Conservation (phyloP, 2,113 vertebrate genomes). For the Pelodiscus sinensis region DNA sequence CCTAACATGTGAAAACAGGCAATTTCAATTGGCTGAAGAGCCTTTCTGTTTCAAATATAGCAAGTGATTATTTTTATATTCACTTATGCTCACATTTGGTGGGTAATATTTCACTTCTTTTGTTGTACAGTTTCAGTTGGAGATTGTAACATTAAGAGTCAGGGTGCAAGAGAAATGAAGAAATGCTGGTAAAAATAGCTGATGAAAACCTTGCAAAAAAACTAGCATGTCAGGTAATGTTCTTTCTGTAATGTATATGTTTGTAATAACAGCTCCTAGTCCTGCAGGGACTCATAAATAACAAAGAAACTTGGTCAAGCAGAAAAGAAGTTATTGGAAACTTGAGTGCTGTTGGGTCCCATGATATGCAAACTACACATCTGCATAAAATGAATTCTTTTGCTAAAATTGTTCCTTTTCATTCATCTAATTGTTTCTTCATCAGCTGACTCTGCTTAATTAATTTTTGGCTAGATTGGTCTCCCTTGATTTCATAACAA, state of each 20-base stretch:
- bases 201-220: constrained; percentile 58
- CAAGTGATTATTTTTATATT: constrained; percentile 34
- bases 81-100: not conserved
- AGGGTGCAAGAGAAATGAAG: constrained; percentile 19
- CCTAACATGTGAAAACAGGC: not conserved
- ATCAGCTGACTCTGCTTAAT: not conserved
- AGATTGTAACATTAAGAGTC: constrained; percentile 14
- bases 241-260: constrained; percentile 48
- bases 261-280: constrained; percentile 48
- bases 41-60: constrained; percentile 41
- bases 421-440: constrained; percentile 16
- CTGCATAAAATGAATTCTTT: constrained; percentile 58
- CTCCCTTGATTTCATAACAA: not conserved
- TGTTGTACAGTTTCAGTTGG: constrained; percentile 23
- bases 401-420: constrained; percentile 8
- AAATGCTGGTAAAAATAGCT: constrained; percentile 38
- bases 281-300: constrained; percentile 47
- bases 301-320: constrained; percentile 53
- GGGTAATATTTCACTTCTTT: constrained; percentile 1
- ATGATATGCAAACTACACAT: constrained; percentile 29
- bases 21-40: not conserved
- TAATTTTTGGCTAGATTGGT: constrained; percentile 8
- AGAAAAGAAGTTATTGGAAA: constrained; percentile 59
- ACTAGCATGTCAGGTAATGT: not conserved
- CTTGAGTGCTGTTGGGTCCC: constrained; percentile 41